Evolutionary conservation across 92 coral and sea anemone species (phyloP), one percentile per base, ranked within the genome.

Genomic region (Epizoanthus stellaris): DNA sequence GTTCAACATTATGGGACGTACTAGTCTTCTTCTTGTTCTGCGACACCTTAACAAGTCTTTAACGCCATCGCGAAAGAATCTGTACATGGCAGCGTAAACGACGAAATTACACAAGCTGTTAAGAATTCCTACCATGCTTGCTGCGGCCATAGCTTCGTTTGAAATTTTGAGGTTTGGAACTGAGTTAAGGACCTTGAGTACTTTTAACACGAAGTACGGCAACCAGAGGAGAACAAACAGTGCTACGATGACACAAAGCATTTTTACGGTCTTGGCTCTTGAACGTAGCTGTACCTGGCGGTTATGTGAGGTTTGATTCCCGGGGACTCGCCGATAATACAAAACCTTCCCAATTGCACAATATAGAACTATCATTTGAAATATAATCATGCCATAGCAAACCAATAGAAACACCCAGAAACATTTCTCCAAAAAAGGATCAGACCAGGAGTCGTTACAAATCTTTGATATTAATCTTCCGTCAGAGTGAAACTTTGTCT

Each of bases 41-140:
- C 56, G 56, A 57, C 61, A 40, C 49, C 19, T 45, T 12, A 79
- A 63, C 21, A 79, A 10, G 38, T 63, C 59, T 47, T 42, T 79
- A n/a, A 79, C 42, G 14, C 83, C 83, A 12, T 79, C 83, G 5
- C 83, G 70, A 62, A 79, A 79, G 65, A 79, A 62, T 40, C 16
- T 79, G 47, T 79, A 40, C 83, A 79, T 79, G 6, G 83, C 83
- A 40, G 83, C 83, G 25, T 79, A 79, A 43, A 79, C 43, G 53
- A 79, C 59, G 16, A 79, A 79, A 79, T 79, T 79, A 23, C 83
- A 79, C 61, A 79, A 62, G 21, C 83, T 79, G 57, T 79, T 63
- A 42, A 63, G 6, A 21, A 79, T 79, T 21, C 83, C 83, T 13
- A 79, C 21, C 83, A 79, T 79, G 61, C 83, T 79, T 42, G 83